A percentile compares a stretch with the other conserved stretches of the same genome.
phyloP scores from a whole-genome alignment of 2,888 invertebrate species.

The Melangyna quadrimaculata region DNA sequence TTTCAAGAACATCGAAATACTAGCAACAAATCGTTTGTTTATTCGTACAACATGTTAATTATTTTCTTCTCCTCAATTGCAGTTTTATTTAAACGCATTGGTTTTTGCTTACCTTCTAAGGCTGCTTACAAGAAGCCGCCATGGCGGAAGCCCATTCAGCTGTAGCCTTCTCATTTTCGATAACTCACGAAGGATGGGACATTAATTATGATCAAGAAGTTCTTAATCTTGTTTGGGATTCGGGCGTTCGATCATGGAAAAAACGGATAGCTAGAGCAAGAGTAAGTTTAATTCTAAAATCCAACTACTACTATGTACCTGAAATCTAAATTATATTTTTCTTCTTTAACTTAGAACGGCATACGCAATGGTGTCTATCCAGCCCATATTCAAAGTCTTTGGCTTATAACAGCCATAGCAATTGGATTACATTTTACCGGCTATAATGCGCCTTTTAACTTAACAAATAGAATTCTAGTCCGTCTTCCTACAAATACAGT shows the following conservation, averaged over 20 bases:
- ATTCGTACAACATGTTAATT: too few species aligned
- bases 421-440: constrained; percentile 90
- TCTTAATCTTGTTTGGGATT: constrained; percentile 95
- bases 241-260: constrained; percentile 97
- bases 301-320: background rate
- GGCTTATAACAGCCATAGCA: constrained; percentile 90
- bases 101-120: constrained; percentile 16
- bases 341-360: constrained; percentile 88
- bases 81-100: constrained; percentile 28
- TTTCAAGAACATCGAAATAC: too few species aligned
- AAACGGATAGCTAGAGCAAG: constrained; percentile 94
- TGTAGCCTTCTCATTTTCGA: constrained; percentile 97
- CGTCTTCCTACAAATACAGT: constrained; percentile 87
- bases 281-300: constrained; percentile 84
- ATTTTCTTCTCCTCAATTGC: too few species aligned
- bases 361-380: constrained; percentile 98
- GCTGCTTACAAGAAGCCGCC: constrained; percentile 51
- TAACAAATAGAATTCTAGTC: constrained; percentile 88
- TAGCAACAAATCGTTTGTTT: too few species aligned
- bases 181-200: constrained; percentile 99
- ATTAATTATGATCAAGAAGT: constrained; percentile 99
- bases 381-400: constrained; percentile 94
- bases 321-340: background rate
- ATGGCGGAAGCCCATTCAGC: constrained; percentile 99
- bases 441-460: constrained; percentile 90